phyloP scores from a whole-genome alignment of 1,140 invertebrate species.

The Drosophila melanica region DNA sequence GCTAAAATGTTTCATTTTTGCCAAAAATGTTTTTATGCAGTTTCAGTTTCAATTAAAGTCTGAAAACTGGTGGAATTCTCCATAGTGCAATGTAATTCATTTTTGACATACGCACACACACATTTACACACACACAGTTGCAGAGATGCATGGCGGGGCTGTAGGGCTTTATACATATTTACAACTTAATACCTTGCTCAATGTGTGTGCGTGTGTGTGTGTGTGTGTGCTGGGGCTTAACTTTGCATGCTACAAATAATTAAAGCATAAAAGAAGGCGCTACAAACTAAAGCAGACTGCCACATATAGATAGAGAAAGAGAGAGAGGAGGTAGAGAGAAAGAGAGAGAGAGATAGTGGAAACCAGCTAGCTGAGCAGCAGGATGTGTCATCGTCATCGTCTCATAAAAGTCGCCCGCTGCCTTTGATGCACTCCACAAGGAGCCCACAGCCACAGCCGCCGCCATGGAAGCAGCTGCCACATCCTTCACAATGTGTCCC shows the following conservation, averaged over 20 bases:
- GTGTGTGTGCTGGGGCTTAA: conserved; percentile 51
- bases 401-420: conserved; percentile 57
- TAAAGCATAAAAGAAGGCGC: conserved; percentile 73
- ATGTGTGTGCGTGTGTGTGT: conserved; percentile 45
- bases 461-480: conserved; percentile 43
- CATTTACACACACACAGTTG: background rate
- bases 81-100: conserved; percentile 64
- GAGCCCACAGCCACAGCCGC: conserved; percentile 8
- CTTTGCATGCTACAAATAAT: conserved; percentile 79
- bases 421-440: conserved; percentile 58
- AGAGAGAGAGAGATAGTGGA: conserved; percentile 7
- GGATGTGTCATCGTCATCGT: conserved; percentile 54
- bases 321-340: background rate
- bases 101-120: conserved; percentile 57
- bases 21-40: no score
- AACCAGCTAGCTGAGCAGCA: conserved; percentile 60
- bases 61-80: no score
- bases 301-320: background rate
- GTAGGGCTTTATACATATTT: conserved; percentile 63
- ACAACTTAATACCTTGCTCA: conserved; percentile 76
- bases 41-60: no score
- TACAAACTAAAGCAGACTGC: conserved; percentile 22
- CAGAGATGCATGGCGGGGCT: background rate
- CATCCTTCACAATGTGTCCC: conserved; percentile 31
- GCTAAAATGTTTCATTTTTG: no score